Percentiles rank a stretch among this genome's conserved stretches.
Conservation (phyloP, 2,113 vertebrate species). For the Puffinus mauretanicus region DNA sequence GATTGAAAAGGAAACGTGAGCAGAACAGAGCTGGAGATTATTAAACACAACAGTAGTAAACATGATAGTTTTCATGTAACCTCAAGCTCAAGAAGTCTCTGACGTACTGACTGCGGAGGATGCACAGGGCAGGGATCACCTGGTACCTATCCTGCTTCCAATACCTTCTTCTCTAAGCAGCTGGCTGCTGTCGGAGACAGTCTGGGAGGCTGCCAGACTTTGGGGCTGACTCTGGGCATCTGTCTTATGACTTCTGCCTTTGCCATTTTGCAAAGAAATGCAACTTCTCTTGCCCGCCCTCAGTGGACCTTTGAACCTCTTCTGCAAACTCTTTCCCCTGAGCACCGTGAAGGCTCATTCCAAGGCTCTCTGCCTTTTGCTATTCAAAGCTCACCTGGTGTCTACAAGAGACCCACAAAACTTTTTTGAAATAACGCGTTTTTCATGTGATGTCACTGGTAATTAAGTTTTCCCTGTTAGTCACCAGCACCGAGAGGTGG, state of each 20-base stretch:
- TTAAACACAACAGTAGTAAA: neutral
- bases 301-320: neutral
- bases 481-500: rapidly evolving
- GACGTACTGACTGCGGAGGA: neutral
- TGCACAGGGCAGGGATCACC: neutral
- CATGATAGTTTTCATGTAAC: neutral
- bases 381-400: neutral
- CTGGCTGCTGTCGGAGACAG: neutral
- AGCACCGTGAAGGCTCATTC: neutral
- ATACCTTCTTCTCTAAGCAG: neutral
- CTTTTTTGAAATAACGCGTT: neutral
- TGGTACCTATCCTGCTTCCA: neutral
- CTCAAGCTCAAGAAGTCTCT: neutral
- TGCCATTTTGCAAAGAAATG: neutral
- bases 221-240: neutral
- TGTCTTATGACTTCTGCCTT: neutral
- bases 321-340: neutral
- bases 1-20: neutral
- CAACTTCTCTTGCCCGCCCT: neutral
- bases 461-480: neutral
- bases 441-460: neutral
- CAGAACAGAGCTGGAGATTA: neutral
- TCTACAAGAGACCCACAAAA: neutral
- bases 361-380: neutral
- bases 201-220: neutral